A percentile compares a stretch with the other conserved stretches of the same genome.
These are phyloP conservation scores for Diplosoma virens DNA, from an alignment of 23 tunicate species.

Conservation along the genomic window DNA sequence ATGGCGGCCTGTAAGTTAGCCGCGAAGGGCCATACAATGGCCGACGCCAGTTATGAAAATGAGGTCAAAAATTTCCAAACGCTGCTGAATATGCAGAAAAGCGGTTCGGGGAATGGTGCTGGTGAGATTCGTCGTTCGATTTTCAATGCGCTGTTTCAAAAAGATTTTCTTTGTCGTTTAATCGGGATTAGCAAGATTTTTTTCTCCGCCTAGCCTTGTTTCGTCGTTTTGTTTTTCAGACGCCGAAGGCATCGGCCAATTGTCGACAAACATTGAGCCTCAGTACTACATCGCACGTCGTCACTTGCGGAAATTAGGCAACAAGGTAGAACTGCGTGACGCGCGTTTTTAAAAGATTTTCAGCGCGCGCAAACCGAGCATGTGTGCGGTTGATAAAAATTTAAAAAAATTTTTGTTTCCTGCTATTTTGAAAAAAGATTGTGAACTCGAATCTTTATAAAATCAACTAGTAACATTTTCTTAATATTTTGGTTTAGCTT, in stretches of 20 bases:
- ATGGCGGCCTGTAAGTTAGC: slow-evolving; percentile 96
- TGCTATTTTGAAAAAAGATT: no score
- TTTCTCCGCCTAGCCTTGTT: background rate
- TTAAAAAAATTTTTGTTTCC: no score
- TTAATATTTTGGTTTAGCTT: background rate
- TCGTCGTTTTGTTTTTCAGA: slow-evolving; percentile 9
- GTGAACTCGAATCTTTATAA: no score
- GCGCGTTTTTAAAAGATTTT: no score
- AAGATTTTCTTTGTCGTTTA: no score
- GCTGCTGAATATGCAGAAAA: slow-evolving; percentile 74
- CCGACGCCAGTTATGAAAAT: slow-evolving; percentile 84
- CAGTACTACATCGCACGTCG: slow-evolving; percentile 77
- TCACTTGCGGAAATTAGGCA: slow-evolving; percentile 82
- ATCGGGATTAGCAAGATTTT: background rate
- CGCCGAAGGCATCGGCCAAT: slow-evolving; percentile 13
- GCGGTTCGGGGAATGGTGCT: slow-evolving; percentile 57
- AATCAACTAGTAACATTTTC: no score
- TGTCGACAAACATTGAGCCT: slow-evolving; percentile 75
- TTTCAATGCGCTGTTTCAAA: no score
- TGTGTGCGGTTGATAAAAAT: no score
- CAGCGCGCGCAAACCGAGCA: no score
- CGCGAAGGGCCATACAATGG: slow-evolving; percentile 95
- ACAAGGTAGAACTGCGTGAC: slow-evolving; percentile 77
- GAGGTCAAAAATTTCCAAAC: slow-evolving; percentile 92
- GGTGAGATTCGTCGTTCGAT: no score